Percentiles rank a stretch among this genome's conserved stretches.
These are phyloP conservation scores for Oreochromis grahami DNA, from an alignment of 2,797 vertebrate genomes.

Conservation along the genomic window DNA sequence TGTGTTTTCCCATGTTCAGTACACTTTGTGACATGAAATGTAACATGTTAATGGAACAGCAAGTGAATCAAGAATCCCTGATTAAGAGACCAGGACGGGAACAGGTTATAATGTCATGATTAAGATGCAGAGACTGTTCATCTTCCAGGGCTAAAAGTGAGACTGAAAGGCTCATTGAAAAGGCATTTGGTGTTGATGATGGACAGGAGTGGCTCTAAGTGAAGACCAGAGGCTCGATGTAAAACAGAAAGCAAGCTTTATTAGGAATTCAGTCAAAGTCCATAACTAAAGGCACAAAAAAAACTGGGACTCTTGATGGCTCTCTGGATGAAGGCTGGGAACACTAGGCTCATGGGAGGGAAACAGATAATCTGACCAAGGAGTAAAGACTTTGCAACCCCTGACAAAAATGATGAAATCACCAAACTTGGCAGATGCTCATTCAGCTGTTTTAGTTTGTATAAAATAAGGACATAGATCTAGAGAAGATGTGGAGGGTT, in stretches of 20 bases:
- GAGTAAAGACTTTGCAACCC: not conserved
- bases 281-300: not conserved
- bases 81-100: conserved; percentile 38
- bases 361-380: not conserved
- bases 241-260: not conserved
- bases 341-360: not conserved
- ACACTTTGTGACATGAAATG: conserved; percentile 47
- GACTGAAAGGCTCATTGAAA: conserved; percentile 16
- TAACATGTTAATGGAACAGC: conserved; percentile 33
- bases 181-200: not conserved
- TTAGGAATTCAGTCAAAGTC: not conserved
- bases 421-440: not conserved
- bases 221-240: not conserved
- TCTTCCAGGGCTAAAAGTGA: conserved; percentile 23
- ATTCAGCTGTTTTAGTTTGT: not conserved
- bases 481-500: too few species aligned
- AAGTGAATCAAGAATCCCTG: conserved; percentile 38
- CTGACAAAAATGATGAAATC: not conserved
- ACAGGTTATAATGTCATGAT: conserved; percentile 55
- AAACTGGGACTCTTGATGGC: not conserved
- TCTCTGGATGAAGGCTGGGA: fast-evolving
- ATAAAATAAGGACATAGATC: not conserved
- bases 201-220: not conserved
- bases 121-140: conserved; percentile 32
- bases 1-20: conserved; percentile 10